Evolutionary conservation across 1,140 invertebrate genomes (phyloP).

Genomic region (Vanessa atalanta): DNA sequence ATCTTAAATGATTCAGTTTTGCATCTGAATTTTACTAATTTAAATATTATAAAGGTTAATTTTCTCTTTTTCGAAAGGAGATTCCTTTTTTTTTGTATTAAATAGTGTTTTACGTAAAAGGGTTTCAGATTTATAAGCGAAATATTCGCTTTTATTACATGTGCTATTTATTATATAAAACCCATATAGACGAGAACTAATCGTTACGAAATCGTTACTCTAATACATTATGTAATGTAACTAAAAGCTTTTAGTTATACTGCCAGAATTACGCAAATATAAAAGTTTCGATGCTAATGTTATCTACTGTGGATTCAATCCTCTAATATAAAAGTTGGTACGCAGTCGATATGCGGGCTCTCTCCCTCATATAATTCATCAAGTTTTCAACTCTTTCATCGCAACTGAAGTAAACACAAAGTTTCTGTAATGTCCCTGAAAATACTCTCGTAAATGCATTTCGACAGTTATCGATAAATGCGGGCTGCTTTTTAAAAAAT

Average conservation of each 20-base stretch:
- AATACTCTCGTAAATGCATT: slow-evolving; percentile 38
- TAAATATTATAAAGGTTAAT: too few relatives aligned
- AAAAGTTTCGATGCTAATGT: slow-evolving; percentile 20
- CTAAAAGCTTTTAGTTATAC: slow-evolving; percentile 33
- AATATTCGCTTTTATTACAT: too few relatives aligned
- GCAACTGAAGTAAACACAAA: slow-evolving; percentile 50
- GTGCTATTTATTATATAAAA: neutral
- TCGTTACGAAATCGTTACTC: slow-evolving; percentile 33
- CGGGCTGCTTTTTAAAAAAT: slow-evolving; percentile 21
- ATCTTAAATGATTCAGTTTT: neutral
- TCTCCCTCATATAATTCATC: slow-evolving; percentile 47
- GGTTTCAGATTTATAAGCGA: too few relatives aligned
- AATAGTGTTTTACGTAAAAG: too few relatives aligned
- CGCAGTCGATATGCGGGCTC: slow-evolving; percentile 61
- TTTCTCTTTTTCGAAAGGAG: too few relatives aligned
- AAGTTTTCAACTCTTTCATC: slow-evolving; percentile 61
- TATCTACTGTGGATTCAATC: slow-evolving; percentile 47
- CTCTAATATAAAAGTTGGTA: slow-evolving; percentile 61
- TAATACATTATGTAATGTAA: slow-evolving; percentile 38
- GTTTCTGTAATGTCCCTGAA: slow-evolving; percentile 45
- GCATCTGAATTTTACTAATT: neutral
- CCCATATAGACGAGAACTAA: slow-evolving; percentile 1
- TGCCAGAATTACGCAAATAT: slow-evolving; percentile 34
- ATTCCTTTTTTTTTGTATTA: too few relatives aligned
- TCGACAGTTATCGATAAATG: slow-evolving; percentile 31